Percentiles rank a stretch among this genome's conserved stretches.
Conservation (phyloP, 2,888 invertebrate genomes). For the Muscina levida region DNA sequence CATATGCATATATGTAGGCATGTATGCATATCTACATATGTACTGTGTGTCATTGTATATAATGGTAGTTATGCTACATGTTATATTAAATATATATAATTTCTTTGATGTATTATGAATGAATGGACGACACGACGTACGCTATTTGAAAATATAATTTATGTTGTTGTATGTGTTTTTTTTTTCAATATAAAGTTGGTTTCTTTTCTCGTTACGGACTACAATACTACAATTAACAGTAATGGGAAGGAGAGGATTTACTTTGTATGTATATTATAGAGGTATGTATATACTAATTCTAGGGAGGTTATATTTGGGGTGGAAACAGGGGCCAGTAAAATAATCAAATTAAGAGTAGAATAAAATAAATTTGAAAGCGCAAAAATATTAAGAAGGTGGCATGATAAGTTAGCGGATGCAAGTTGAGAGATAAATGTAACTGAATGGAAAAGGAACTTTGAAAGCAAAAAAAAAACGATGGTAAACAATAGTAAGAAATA, state of each 20-base stretch:
- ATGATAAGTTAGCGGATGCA: too few relatives aligned
- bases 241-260: background rate
- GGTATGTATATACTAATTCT: background rate
- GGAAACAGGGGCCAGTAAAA: background rate
- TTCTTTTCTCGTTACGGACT: constrained; percentile 7
- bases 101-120: too few relatives aligned
- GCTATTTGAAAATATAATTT: background rate
- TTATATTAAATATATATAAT: too few relatives aligned
- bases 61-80: too few relatives aligned
- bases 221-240: constrained; percentile 39
- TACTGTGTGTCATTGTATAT: too few relatives aligned
- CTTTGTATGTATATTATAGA: constrained; percentile 2
- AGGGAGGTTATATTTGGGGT: background rate
- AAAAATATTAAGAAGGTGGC: constrained; percentile 13
- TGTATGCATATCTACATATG: too few relatives aligned
- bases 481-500: too few relatives aligned
- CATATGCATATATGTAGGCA: background rate
- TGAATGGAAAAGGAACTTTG: too few relatives aligned
- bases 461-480: too few relatives aligned
- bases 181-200: background rate
- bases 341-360: background rate
- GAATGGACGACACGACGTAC: background rate
- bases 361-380: too few relatives aligned
- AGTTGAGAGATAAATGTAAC: too few relatives aligned
- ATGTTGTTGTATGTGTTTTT: constrained; percentile 19